phyloP scores from a whole-genome alignment of 2,113 vertebrate genomes.

The Cinclus mexicanus region DNA sequence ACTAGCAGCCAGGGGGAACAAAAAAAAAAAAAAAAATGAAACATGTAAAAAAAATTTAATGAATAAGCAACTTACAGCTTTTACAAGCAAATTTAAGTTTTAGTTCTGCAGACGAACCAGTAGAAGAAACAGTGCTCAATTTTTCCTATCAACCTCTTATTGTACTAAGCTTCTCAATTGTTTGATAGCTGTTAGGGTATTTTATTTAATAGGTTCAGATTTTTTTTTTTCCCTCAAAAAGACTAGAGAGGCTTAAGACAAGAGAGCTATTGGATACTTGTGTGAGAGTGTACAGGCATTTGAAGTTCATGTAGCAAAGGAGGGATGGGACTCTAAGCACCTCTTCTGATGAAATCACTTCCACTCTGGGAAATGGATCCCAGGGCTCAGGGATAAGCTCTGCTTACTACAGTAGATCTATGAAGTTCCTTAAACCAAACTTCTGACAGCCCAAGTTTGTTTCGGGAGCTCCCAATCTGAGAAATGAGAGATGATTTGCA shows the following conservation, averaged over 20 bases:
- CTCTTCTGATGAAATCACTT: neutral
- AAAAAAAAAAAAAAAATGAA: neutral
- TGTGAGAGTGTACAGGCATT: neutral
- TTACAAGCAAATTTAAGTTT: neutral
- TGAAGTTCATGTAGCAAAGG: neutral
- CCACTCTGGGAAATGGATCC: neutral
- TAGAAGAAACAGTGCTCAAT: neutral
- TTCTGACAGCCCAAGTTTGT: neutral
- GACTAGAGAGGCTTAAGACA: neutral
- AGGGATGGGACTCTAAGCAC: neutral
- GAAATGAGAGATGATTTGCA: neutral
- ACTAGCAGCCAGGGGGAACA: neutral
- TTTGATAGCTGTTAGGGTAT: neutral
- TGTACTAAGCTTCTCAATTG: neutral
- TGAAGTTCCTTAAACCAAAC: neutral
- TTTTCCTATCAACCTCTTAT: neutral
- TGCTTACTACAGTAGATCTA: neutral
- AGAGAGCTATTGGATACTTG: neutral
- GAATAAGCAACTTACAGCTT: neutral
- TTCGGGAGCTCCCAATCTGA: neutral
- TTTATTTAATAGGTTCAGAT: neutral
- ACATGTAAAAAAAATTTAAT: neutral
- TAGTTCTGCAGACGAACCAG: neutral
- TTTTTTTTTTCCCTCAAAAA: neutral
- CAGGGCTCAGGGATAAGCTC: neutral